These are phyloP conservation scores for Drosophila micromelanica DNA, from an alignment of 1,140 invertebrate genomes.

Conservation along the genomic window DNA sequence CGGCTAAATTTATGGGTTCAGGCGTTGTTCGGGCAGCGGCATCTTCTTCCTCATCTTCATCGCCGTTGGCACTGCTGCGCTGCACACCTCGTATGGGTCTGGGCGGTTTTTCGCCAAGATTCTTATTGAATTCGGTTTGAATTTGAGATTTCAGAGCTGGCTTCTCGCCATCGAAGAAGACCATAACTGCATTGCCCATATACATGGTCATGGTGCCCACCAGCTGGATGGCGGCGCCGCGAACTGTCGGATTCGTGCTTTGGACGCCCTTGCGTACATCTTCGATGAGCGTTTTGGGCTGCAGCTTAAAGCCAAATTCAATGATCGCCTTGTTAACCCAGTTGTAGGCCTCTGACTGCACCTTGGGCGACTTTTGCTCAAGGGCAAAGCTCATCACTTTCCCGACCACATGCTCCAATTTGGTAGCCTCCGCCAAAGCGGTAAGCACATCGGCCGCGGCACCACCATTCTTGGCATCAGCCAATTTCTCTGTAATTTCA, in stretches of 20 bases:
- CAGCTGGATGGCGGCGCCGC: constrained; percentile 89
- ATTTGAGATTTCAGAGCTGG: constrained; percentile 93
- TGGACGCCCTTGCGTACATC: constrained; percentile 92
- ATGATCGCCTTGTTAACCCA: constrained; percentile 92
- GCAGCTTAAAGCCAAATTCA: constrained; percentile 92
- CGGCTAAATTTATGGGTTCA: constrained; percentile 86
- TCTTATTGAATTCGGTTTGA: constrained; percentile 94
- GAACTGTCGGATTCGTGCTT: constrained; percentile 93
- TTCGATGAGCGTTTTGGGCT: constrained; percentile 91
- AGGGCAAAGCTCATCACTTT: constrained; percentile 91
- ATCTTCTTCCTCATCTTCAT: constrained; percentile 86
- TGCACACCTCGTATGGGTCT: constrained; percentile 88
- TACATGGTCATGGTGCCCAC: constrained; percentile 90
- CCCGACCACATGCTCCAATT: constrained; percentile 90
- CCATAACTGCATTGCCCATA: constrained; percentile 90
- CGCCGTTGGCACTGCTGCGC: constrained; percentile 42
- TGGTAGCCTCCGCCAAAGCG: constrained; percentile 90
- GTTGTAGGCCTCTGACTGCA: constrained; percentile 92
- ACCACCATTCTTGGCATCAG: constrained; percentile 92
- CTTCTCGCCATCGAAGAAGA: constrained; percentile 95
- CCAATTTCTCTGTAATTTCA: constrained; percentile 94
- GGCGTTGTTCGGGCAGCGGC: constrained; percentile 84
- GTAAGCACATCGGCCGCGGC: constrained; percentile 90
- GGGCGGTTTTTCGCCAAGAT: constrained; percentile 89
- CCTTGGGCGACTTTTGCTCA: constrained; percentile 96